Percentiles rank a stretch among this genome's conserved stretches.
Conservation (phyloP, 92 coral and sea anemone genomes). For the Parazoanthus swiftii region DNA sequence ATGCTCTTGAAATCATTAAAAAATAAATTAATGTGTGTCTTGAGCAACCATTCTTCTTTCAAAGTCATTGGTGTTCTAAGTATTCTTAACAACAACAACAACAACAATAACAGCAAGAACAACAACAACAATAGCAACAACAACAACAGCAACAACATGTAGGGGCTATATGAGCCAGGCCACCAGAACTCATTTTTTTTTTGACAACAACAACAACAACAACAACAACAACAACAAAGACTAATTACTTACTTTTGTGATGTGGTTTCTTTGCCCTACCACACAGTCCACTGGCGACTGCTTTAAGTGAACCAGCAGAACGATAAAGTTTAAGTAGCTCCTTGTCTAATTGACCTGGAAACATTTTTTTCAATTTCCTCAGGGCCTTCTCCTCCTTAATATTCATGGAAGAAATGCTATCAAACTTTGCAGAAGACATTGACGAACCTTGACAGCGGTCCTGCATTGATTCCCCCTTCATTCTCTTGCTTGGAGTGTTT, state of each 20-base stretch:
- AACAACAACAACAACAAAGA: too few relatives aligned
- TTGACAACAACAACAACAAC: too few relatives aligned
- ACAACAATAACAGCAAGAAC: too few relatives aligned
- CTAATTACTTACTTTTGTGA: not conserved
- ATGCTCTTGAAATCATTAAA: too few relatives aligned
- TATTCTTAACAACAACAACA: too few relatives aligned
- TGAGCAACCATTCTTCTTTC: too few relatives aligned
- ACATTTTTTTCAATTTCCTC: not conserved
- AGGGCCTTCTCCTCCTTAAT: not conserved
- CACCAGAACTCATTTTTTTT: too few relatives aligned
- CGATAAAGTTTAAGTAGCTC: not conserved
- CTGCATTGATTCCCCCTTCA: not conserved
- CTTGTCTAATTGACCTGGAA: not conserved
- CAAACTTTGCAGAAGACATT: not conserved
- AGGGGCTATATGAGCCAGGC: too few relatives aligned
- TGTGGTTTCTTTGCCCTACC: constrained; percentile 5
- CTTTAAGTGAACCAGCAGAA: constrained; percentile 4
- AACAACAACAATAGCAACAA: too few relatives aligned
- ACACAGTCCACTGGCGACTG: not conserved
- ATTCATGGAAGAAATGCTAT: not conserved
- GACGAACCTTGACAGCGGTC: not conserved
- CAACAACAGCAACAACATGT: too few relatives aligned
- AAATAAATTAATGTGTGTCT: too few relatives aligned
- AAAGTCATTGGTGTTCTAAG: not conserved
- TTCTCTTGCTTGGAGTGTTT: constrained; percentile 8